Percentiles rank a stretch among this genome's conserved stretches.
phyloP scores from a whole-genome alignment of 2,113 vertebrate species.

The Otolemur garnettii region DNA sequence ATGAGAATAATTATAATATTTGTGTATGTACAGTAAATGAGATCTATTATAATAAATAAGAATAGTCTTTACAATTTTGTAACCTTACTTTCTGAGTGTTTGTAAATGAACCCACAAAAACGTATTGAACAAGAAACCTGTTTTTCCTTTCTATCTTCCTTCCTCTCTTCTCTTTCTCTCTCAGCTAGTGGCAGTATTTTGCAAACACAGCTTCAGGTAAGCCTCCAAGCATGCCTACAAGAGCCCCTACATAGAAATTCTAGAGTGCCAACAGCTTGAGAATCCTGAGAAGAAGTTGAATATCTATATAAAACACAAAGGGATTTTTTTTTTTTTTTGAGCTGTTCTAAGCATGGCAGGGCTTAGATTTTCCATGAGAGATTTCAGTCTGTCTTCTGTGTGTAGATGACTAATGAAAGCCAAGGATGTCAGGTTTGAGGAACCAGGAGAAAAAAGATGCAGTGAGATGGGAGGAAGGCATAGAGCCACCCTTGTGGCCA shows the following conservation, averaged over 20 bases:
- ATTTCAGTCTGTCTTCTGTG: neutral
- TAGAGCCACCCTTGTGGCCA: no score
- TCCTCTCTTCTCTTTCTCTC: rapidly evolving
- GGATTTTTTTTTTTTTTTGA: neutral
- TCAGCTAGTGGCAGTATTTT: neutral
- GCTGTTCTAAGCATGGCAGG: neutral
- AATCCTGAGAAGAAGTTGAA: neutral
- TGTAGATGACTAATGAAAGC: neutral
- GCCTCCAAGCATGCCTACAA: neutral
- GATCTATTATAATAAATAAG: neutral
- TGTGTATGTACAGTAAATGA: neutral
- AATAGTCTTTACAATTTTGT: neutral
- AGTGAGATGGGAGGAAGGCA: rapidly evolving
- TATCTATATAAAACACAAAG: neutral
- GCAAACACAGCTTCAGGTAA: neutral
- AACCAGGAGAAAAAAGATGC: neutral
- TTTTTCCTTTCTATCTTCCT: no score
- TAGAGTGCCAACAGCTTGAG: neutral
- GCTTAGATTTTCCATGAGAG: neutral
- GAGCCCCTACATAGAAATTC: neutral
- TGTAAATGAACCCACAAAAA: neutral
- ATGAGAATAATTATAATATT: neutral
- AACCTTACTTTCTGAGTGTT: neutral
- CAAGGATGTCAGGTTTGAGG: neutral
- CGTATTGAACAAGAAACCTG: no score